Conservation (phyloP, 2,888 invertebrate genomes). For the Parochlus steinenii region DNA sequence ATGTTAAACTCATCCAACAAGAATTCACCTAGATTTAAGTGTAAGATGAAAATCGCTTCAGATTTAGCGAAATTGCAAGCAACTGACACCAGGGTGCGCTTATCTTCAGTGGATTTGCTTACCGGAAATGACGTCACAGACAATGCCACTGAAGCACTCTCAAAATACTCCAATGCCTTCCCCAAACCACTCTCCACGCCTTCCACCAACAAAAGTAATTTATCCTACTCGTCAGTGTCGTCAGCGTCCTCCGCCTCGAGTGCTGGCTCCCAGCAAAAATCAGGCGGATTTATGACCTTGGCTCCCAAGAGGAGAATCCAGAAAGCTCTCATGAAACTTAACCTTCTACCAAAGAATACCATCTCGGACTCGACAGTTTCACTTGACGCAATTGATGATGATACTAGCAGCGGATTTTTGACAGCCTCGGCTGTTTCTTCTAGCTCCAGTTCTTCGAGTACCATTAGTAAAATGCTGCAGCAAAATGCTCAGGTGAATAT, state of each 20-base stretch:
- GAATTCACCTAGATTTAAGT: conserved; percentile 52
- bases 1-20: conserved; percentile 36
- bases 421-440: conserved; percentile 6
- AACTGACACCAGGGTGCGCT: conserved; percentile 49
- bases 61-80: conserved; percentile 50
- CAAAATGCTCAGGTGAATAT: background rate
- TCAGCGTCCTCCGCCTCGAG: conserved; percentile 28
- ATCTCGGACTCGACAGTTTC: too few relatives aligned
- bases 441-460: conserved; percentile 3
- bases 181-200: conserved; percentile 34
- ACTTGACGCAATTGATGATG: too few relatives aligned
- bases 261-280: conserved; percentile 41
- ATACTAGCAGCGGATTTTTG: conserved; percentile 11
- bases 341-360: conserved; percentile 70
- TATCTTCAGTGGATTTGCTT: conserved; percentile 58
- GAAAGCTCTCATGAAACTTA: conserved; percentile 77
- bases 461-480: conserved; percentile 1
- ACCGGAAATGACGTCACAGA: conserved; percentile 5
- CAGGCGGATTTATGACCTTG: conserved; percentile 77
- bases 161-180: conserved; percentile 15
- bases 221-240: conserved; percentile 21
- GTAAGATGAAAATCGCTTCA: conserved; percentile 27
- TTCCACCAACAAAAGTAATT: conserved; percentile 34
- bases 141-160: conserved; percentile 30
- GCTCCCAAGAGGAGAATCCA: conserved; percentile 72